These are phyloP conservation scores for Achatina immaculata DNA, from an alignment of 1,140 invertebrate species.

Conservation along the genomic window DNA sequence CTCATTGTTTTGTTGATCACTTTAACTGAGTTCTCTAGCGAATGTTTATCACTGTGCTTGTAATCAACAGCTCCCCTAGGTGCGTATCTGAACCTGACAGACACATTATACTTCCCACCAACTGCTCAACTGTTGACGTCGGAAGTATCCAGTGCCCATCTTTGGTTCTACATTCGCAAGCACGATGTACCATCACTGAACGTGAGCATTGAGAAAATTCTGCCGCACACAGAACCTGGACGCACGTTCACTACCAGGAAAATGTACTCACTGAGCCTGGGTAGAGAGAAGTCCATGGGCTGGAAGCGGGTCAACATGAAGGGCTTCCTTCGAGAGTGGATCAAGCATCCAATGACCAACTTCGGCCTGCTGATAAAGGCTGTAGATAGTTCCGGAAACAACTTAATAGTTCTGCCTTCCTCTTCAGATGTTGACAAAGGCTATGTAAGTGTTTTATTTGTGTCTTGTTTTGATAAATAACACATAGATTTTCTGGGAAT, in stretches of 20 bases:
- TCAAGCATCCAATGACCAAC: constrained; percentile 57
- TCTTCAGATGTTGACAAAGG: constrained; percentile 38
- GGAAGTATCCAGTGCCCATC: constrained; percentile 34
- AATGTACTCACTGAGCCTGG: constrained; percentile 33
- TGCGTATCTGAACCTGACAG: constrained; percentile 11
- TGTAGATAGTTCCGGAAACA: constrained; percentile 84
- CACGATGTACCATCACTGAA: background rate
- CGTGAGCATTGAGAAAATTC: background rate
- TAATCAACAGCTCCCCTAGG: background rate
- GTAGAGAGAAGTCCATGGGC: constrained; percentile 34
- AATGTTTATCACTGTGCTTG: too few species aligned
- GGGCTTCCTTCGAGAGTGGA: constrained; percentile 75
- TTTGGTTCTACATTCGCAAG: constrained; percentile 45
- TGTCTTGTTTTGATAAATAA: background rate
- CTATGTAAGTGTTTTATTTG: constrained; percentile 64
- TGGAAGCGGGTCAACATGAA: constrained; percentile 92
- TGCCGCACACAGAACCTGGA: constrained; percentile 10
- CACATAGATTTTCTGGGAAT: background rate
- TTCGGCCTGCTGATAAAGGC: constrained; percentile 76
- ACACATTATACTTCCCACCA: constrained; percentile 37
- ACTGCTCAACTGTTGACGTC: constrained; percentile 27
- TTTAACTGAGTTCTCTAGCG: too few species aligned
- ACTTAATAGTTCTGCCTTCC: constrained; percentile 70
- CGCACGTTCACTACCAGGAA: constrained; percentile 16
- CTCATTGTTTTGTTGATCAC: too few species aligned